phyloP scores from a whole-genome alignment of 2,113 vertebrate species.

The Eretmochelys imbricata region DNA sequence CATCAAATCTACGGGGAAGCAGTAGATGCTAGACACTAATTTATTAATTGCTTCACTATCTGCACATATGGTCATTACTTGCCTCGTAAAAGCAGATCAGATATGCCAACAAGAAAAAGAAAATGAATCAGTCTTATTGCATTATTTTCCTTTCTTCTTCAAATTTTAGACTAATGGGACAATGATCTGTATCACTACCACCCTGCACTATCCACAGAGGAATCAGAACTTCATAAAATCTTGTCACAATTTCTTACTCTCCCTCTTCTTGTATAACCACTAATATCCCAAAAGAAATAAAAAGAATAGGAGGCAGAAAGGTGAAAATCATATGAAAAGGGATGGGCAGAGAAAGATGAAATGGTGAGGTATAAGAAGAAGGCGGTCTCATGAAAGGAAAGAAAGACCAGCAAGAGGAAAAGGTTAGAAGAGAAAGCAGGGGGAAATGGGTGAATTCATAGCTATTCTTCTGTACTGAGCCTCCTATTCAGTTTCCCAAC shows the following conservation, averaged over 20 bases:
- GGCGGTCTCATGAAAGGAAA: rapidly evolving
- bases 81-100: no score
- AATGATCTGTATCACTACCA: not conserved
- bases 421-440: no score
- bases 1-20: not conserved
- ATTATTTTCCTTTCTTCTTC: not conserved
- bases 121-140: no score
- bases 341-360: not conserved
- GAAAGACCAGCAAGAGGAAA: no score
- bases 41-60: not conserved
- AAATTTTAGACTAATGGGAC: no score
- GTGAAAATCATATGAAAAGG: not conserved
- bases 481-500: not conserved
- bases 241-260: not conserved
- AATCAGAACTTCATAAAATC: not conserved
- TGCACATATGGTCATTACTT: not conserved
- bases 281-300: not conserved
- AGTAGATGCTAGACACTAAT: not conserved
- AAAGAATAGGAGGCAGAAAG: not conserved
- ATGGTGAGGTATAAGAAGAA: no score
- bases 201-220: not conserved
- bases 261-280: not conserved
- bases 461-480: not conserved
- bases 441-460: not conserved
- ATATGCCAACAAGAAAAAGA: no score